These are phyloP conservation scores for Scarus forsteni DNA, from an alignment of 2,797 vertebrate species.

Conservation along the genomic window DNA sequence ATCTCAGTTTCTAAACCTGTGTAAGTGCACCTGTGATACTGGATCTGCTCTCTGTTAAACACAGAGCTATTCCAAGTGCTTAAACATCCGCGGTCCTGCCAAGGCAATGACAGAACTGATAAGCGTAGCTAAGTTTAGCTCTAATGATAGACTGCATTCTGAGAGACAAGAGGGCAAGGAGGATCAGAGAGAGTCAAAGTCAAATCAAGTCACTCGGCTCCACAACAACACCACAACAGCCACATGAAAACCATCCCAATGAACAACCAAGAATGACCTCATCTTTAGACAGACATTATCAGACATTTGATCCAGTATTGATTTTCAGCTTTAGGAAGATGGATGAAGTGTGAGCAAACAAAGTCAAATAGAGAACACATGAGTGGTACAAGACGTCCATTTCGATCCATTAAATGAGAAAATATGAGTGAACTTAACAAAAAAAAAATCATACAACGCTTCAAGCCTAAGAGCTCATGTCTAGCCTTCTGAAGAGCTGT, in stretches of 20 bases:
- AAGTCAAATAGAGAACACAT: not conserved
- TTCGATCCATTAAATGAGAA: not conserved
- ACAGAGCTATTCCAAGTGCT: constrained; percentile 56
- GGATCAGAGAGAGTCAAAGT: constrained; percentile 72
- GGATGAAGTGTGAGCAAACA: constrained; percentile 2
- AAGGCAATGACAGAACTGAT: constrained; percentile 60
- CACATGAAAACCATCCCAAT: constrained; percentile 13
- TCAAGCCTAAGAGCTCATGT: no score
- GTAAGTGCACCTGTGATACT: constrained; percentile 25
- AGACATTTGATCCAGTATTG: constrained; percentile 6
- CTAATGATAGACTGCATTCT: constrained; percentile 66
- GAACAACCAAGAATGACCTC: constrained; percentile 11
- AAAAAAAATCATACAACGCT: no score
- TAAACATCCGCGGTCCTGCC: constrained; percentile 64
- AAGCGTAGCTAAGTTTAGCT: constrained; percentile 73
- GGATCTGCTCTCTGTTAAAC: constrained; percentile 19
- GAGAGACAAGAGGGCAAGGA: constrained; percentile 47
- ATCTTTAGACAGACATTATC: not conserved
- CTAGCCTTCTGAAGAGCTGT: no score
- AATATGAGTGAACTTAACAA: no score
- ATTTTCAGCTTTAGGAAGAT: not conserved
- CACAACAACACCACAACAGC: constrained; percentile 11
- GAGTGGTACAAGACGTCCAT: not conserved
- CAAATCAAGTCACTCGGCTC: constrained; percentile 31
- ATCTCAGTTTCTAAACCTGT: constrained; percentile 17